Base-by-base conservation (phyloP, 2,888 invertebrate genomes). In the Yponomeuta malinellus region DNA sequence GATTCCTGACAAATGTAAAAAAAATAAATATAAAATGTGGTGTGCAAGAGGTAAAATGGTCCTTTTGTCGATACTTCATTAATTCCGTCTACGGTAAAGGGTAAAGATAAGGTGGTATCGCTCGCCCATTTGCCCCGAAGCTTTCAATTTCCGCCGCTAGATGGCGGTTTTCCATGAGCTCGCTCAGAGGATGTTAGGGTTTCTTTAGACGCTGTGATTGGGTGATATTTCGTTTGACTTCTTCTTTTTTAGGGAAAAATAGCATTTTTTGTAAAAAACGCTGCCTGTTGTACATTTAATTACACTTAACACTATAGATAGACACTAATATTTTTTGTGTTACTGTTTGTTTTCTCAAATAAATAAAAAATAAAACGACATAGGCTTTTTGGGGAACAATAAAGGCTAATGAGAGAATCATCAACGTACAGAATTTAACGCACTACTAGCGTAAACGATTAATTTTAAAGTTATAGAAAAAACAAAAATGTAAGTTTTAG, bases 91-190 rank as follows among this genome's bases (percentile, higher is more conserved):
- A 59, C 15, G 52, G 52, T 59, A 59, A 59, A 59, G 52, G 9
- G 52, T 4, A 59, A 59, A 59, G 52, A 59, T 59, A 59, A 87
- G 87, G 83, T 80, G 84, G 77, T 86, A 87, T 87, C 87, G 79
- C 79, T 75, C 59, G 80, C 77, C 79, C 85, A 81, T 86, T 86
- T 83, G 84, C 83, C 83, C 83, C 81, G 80, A 80, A 85, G 85
- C 84, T 86, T 83, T 86, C 86, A 87, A 87, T 87, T 87, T 87
- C 87, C 87, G 87, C 75, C 79, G 77, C 78, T 76, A 83, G 84
- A 87, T 83, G 84, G 85, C 83, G 83, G 84, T 85, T 81, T 87
- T 86, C 52, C 15, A 59, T 59, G 52, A 59, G 52, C 52, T 59
- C 52, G 52, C 52, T 59, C 52, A 1, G 15, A 59, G 52, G 5